phyloP scores from a whole-genome alignment of 2,797 vertebrate genomes.

The Acrossocheilus fasciatus region DNA sequence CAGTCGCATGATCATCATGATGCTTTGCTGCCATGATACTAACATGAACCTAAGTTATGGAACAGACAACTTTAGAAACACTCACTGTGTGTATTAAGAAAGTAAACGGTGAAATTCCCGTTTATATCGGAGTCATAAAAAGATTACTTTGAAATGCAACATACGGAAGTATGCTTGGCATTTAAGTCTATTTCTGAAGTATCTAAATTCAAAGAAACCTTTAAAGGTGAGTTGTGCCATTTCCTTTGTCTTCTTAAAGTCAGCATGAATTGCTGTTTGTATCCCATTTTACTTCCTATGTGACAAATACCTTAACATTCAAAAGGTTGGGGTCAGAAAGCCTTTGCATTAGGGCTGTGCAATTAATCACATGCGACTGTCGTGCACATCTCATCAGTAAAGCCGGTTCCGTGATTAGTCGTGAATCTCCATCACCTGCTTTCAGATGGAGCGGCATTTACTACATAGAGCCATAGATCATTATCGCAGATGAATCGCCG shows the following conservation, averaged over 20 bases:
- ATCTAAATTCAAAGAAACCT: background rate
- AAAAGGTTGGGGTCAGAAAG: background rate
- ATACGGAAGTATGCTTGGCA: background rate
- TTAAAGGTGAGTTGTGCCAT: background rate
- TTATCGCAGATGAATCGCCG: no score
- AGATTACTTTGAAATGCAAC: background rate
- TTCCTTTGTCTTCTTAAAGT: background rate
- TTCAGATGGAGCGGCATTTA: no score
- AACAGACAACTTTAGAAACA: background rate
- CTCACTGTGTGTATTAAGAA: background rate
- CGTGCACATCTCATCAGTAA: no score
- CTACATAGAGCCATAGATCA: no score
- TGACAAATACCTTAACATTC: background rate
- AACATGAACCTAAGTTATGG: background rate
- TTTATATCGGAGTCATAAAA: background rate
- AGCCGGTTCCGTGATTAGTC: no score
- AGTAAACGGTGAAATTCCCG: background rate
- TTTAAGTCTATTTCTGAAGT: background rate
- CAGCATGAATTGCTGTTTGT: background rate
- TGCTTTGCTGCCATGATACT: background rate
- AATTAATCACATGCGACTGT: no score
- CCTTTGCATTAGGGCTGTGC: background rate
- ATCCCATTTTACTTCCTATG: background rate
- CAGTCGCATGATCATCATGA: background rate
- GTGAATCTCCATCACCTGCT: no score